Base-by-base conservation (phyloP, 1,140 invertebrate species). In the Rhynchophorus ferrugineus region DNA sequence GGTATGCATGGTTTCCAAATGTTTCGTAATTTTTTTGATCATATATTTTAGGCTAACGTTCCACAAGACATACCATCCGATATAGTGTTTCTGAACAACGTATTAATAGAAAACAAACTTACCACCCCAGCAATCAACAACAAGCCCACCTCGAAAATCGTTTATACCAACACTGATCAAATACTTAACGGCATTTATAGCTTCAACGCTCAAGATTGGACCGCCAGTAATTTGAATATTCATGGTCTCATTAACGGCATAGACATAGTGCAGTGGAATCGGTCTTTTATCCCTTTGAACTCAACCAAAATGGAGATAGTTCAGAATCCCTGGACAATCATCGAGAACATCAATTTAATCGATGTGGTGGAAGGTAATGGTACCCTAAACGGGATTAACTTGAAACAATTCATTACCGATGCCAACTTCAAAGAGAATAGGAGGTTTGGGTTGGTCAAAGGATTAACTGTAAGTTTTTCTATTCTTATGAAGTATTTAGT, bases 151-250 rank as follows among this genome's bases (percentile, higher is more conserved):
- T 42, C 44, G 35, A 60, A 61, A 39, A 53, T 69, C 19, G 65
- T 70, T 5, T 67, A 64, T 1, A 67, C 59, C n/a, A 52, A 64
- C 42, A 62, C 63, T 0, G 58, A 68, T 47, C 67, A 69, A 60
- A 59, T 61, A 39, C 53, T 69, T 17, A 62, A 49, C 1, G 59
- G 57, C 7, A 6, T 19, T 13, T 69, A 63, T 21, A 49, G 56
- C 8, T 69, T 69, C 38, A 47, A 51, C 8, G 43, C 50, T 8
- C 59, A 66, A 54, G 19, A 9, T 21, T 47, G 35, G 7, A 16
- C 18, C 3, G 19, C 50, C 39, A 50, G 2, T 50, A 17, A 13
- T 18, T 63, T n/a, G 44, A 11, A 52, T n/a, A 49, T 61, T 13
- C n/a, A 56, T 9, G 61, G 62, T 37, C 34, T 49, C n/a, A 48